Conservation (phyloP, 1,140 invertebrate genomes). For the Neodiprion lecontei region DNA sequence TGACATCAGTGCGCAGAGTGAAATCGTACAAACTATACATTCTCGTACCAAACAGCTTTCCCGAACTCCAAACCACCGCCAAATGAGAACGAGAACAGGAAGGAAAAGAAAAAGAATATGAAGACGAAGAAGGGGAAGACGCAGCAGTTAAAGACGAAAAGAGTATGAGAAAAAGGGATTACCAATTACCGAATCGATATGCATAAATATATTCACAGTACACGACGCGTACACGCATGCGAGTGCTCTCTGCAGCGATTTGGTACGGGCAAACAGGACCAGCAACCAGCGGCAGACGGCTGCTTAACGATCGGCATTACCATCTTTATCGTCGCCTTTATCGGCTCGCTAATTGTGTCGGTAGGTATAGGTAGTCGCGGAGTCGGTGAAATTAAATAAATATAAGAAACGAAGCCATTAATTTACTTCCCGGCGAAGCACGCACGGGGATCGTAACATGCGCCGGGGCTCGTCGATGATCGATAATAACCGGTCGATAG, state of each 20-base stretch:
- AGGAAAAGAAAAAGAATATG: neutral
- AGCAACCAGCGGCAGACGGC: neutral
- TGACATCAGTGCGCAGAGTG: too few species aligned
- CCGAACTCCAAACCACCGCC: constrained; percentile 36
- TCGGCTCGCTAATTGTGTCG: constrained; percentile 4
- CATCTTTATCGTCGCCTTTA: constrained; percentile 1
- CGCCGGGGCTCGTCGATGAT: too few species aligned
- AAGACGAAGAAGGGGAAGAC: neutral
- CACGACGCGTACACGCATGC: too few species aligned
- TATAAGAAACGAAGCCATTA: neutral
- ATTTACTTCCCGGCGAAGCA: neutral
- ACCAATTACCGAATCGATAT: neutral
- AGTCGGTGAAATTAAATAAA: neutral
- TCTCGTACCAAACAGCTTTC: too few species aligned
- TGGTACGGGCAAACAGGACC: neutral
- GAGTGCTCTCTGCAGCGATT: neutral
- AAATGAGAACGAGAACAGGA: constrained; percentile 21
- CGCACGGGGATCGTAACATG: too few species aligned
- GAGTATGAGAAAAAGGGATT: neutral
- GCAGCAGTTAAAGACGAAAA: neutral
- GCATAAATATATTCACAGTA: too few species aligned
- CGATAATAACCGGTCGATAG: too few species aligned
- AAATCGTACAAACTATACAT: too few species aligned
- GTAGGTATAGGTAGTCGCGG: neutral
- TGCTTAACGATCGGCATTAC: constrained; percentile 7